A percentile compares a stretch with the other conserved stretches of the same genome.
Evolutionary conservation across 2,888 invertebrate species (phyloP).

Genomic region (Sinelater perroti): DNA sequence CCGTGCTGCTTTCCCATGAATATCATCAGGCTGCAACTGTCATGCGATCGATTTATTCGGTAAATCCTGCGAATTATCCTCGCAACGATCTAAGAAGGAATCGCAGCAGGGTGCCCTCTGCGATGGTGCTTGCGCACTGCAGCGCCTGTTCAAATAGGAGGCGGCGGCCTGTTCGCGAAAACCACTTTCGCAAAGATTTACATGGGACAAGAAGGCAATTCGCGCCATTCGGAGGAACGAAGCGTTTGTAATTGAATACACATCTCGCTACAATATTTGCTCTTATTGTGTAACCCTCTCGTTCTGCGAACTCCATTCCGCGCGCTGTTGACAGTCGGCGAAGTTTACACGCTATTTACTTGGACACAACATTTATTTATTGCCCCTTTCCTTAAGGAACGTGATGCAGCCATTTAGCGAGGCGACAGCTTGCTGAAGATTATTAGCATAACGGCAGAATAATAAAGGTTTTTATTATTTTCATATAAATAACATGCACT

Average conservation of each 20-base stretch:
- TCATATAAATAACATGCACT: too few relatives aligned
- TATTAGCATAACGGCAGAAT: too few relatives aligned
- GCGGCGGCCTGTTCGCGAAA: neutral
- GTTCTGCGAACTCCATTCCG: slow-evolving; percentile 14
- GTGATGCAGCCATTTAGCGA: too few relatives aligned
- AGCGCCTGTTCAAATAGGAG: slow-evolving; percentile 8
- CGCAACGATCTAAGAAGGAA: too few relatives aligned
- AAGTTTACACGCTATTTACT: slow-evolving; percentile 5
- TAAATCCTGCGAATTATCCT: slow-evolving; percentile 14
- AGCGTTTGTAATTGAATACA: slow-evolving; percentile 21
- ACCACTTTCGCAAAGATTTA: slow-evolving; percentile 16
- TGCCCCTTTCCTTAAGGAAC: too few relatives aligned
- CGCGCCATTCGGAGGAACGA: slow-evolving; percentile 14
- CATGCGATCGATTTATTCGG: slow-evolving; percentile 25
- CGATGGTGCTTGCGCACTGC: too few relatives aligned
- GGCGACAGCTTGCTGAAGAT: too few relatives aligned
- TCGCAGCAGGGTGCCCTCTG: too few relatives aligned
- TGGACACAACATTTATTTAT: too few relatives aligned
- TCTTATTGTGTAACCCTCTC: slow-evolving; percentile 24
- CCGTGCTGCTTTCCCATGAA: slow-evolving; percentile 29
- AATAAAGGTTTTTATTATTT: too few relatives aligned
- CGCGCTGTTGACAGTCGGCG: slow-evolving; percentile 8
- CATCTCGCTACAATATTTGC: slow-evolving; percentile 20
- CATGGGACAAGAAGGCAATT: slow-evolving; percentile 21
- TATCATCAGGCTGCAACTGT: slow-evolving; percentile 35